Base-by-base conservation (phyloP, 2,888 invertebrate species). In the Corbicula japonica region DNA sequence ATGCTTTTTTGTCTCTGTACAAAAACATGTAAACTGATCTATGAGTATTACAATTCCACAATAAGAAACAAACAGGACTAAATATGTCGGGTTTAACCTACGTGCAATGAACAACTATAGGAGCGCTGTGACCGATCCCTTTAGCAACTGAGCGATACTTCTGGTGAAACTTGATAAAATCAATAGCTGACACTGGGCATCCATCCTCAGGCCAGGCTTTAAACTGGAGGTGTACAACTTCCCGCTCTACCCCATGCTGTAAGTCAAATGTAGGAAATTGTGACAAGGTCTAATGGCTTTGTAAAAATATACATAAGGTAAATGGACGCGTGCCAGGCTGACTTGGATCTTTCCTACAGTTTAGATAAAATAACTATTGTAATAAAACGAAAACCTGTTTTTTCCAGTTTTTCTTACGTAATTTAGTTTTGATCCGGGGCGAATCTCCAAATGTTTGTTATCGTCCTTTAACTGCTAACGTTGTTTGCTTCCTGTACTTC, bases 81-180 rank as follows among this genome's bases (percentile, higher is more conserved):
- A 8, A 12, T 38, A 12, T 38, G 50, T 50, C n/a, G 8, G 8
- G 23, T 8, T 5, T 23, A 54, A 26, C 69, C 2, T 65, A 72
- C 72, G 63, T 72, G 72, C 72, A 72, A 34, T 72, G 65, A 4
- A 63, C 72, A 6, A 72, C 44, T 15, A 63, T 44, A 46, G 63
- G 63, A 23, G 56, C 72, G 18, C 1, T 44, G 1, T 8, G 4
- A 8, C 23, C 35, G 26, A 15, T 35, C 8, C 12, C 23, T 52
- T 54, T 54, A 35, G 41, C 52, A 34, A 72, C 21, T 1, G 63
- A 35, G n/a, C 56, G 41, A 48, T 72, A 63, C 28, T 56, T 72
- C 35, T 72, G 63, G 30, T 63, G 56, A 21, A 72, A 72, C 28
- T 72, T 44, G 0, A 72, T 72, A 44, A 72, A 41, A 0, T 54